phyloP scores from a whole-genome alignment of 1,140 invertebrate species.

The Dreissena rostriformis region DNA sequence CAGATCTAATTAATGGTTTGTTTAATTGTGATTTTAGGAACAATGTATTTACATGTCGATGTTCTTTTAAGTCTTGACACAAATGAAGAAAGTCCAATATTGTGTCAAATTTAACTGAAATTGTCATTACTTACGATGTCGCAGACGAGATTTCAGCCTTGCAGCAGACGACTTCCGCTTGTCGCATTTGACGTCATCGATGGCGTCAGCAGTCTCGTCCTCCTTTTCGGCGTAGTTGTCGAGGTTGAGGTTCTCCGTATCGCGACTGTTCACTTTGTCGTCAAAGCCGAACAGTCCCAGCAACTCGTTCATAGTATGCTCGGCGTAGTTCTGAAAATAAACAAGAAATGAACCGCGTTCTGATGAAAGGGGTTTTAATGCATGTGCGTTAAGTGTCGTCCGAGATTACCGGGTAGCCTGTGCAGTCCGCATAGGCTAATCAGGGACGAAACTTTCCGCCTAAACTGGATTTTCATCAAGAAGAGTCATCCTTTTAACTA shows the following conservation, averaged over 20 bases:
- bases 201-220: constrained; percentile 48
- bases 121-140: constrained; percentile 49
- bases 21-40: too few relatives aligned
- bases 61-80: too few relatives aligned
- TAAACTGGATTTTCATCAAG: too few relatives aligned
- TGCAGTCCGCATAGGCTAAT: too few relatives aligned
- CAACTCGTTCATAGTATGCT: constrained; percentile 94
- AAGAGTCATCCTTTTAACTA: too few relatives aligned
- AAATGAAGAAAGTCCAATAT: too few relatives aligned
- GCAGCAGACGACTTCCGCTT: constrained; percentile 49
- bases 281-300: constrained; percentile 95
- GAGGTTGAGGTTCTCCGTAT: constrained; percentile 79
- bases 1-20: too few relatives aligned
- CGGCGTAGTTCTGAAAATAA: constrained; percentile 90
- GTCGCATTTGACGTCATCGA: constrained; percentile 41
- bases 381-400: too few relatives aligned
- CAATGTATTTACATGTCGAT: not conserved
- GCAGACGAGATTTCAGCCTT: constrained; percentile 37
- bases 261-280: constrained; percentile 85
- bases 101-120: too few relatives aligned
- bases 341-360: not conserved
- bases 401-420: too few relatives aligned
- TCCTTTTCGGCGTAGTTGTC: constrained; percentile 61
- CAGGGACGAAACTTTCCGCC: too few relatives aligned
- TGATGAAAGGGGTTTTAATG: too few relatives aligned